A percentile compares a stretch with the other conserved stretches of the same genome.
phyloP scores from a whole-genome alignment of 1,140 invertebrate species.

The Lordiphosa stackelbergi region DNA sequence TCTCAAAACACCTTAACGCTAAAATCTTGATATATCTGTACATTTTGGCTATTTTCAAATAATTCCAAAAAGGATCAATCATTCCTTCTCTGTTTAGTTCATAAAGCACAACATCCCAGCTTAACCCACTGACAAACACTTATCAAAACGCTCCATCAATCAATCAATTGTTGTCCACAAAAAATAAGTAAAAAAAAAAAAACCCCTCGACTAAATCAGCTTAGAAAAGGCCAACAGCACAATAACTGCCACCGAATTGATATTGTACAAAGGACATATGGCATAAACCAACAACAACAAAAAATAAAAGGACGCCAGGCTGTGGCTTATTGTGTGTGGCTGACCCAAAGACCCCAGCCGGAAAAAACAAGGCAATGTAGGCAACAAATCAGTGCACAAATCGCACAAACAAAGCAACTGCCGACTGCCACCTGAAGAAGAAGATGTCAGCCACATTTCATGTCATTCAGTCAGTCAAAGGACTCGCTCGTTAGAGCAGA shows the following conservation, averaged over 20 bases:
- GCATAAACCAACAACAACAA: conserved; percentile 32
- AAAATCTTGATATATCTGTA: no score
- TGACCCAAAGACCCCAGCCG: conserved; percentile 57
- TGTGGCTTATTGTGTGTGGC: conserved; percentile 46
- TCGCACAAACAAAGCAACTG: conserved; percentile 44
- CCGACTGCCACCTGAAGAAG: background rate
- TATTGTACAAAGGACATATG: conserved; percentile 64
- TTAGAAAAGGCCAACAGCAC: conserved; percentile 33
- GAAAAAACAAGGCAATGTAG: conserved; percentile 61
- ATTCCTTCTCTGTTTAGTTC: conserved; percentile 1
- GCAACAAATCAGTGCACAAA: conserved; percentile 67
- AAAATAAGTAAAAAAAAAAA: conserved; percentile 34
- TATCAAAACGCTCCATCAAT: conserved; percentile 67
- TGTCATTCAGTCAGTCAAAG: conserved; percentile 20
- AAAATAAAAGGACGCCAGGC: conserved; percentile 30
- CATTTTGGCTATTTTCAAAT: no score
- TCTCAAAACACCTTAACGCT: no score
- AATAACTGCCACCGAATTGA: conserved; percentile 13
- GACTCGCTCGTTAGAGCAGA: conserved; percentile 11
- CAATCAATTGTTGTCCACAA: conserved; percentile 55
- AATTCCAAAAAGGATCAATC: no score
- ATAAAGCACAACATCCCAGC: conserved; percentile 11
- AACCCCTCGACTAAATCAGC: conserved; percentile 46
- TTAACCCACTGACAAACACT: conserved; percentile 62
- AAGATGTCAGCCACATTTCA: conserved; percentile 21